These are phyloP conservation scores for Mystacides longicornis DNA, from an alignment of 2,888 invertebrate genomes.

Conservation along the genomic window DNA sequence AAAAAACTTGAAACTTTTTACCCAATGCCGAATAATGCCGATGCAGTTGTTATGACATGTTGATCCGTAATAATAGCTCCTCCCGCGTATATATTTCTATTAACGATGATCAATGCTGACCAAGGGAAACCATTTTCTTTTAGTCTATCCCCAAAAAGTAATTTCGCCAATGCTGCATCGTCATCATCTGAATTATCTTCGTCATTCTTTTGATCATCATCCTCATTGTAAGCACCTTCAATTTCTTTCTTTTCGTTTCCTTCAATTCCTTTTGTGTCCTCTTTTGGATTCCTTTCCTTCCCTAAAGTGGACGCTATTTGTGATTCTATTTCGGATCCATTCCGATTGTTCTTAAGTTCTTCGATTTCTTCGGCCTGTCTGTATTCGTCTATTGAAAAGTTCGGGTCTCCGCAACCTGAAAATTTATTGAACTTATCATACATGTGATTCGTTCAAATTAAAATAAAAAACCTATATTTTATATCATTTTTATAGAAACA, in stretches of 20 bases:
- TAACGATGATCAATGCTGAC: slow-evolving; percentile 43
- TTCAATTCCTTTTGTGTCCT: background rate
- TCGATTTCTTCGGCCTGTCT: background rate
- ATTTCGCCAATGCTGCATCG: slow-evolving; percentile 28
- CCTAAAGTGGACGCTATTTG: background rate
- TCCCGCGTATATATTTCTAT: slow-evolving; percentile 33
- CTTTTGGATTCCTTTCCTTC: background rate
- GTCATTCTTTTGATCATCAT: background rate
- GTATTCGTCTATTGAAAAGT: background rate
- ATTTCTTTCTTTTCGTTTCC: background rate
- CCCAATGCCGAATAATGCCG: slow-evolving; percentile 41
- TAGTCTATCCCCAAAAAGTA: slow-evolving; percentile 44
- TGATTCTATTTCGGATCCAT: background rate
- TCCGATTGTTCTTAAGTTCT: background rate
- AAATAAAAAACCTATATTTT: too few relatives aligned
- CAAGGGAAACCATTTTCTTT: slow-evolving; percentile 50
- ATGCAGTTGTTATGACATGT: slow-evolving; percentile 51
- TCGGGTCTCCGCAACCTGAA: background rate
- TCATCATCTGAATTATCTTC: background rate
- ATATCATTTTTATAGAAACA: too few relatives aligned
- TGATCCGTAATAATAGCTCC: slow-evolving; percentile 51
- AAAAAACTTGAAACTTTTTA: background rate
- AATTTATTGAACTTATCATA: too few relatives aligned
- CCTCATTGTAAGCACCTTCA: background rate
- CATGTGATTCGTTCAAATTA: too few relatives aligned